Base-by-base conservation (phyloP, 2,797 vertebrate genomes). In the Semotilus atromaculatus region DNA sequence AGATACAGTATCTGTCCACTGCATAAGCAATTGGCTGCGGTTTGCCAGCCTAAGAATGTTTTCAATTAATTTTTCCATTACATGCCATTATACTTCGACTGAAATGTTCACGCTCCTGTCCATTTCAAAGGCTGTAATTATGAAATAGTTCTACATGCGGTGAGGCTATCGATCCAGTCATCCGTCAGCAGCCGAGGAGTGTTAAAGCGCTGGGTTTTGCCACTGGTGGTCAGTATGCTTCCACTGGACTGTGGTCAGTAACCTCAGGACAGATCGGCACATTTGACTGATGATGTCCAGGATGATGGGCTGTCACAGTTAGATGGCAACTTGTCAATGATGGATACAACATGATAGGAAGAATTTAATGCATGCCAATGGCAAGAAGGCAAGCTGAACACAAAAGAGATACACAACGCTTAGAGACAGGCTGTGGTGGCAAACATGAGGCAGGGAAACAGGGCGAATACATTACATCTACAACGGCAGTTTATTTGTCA, bases 251-350 rank as follows among this genome's bases (percentile, higher is more conserved):
- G 26, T 23, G 71, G 60, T 58, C 48, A 55, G 38, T 70, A 40
- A 78, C 82, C 64, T 70, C 74, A 13, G 36, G 82, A 70, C 26
- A 77, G 60, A 38, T 66, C 4, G 6, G 34, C 58, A 18, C 16
- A 6, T 77, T 43, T 77, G 82, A 77, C 19, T n/a, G 48, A 77
- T 78, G 58, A 73, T 51, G 40, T 48, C 80, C 19, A 21, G 38
- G 23, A 18, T 72, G 80, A 82, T 82, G 80, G 45, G 71, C 81
- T 77, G 73, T 84, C 82, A 83, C 45, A 66, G 36, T 67, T 18
- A 77, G 62, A 55, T 11, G 36, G 29, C 82, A 77, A 36, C 74
- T 34, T 77, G 64, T 77, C 73, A 84, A 40, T 68, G 73, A 77
- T n/a, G 48, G 13, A n/a, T 84, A 55, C 55, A 77, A 70, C 58